A percentile compares a stretch with the other conserved stretches of the same genome.
phyloP scores from a whole-genome alignment of 2,888 invertebrate species.

The Xestobium rufovillosum region DNA sequence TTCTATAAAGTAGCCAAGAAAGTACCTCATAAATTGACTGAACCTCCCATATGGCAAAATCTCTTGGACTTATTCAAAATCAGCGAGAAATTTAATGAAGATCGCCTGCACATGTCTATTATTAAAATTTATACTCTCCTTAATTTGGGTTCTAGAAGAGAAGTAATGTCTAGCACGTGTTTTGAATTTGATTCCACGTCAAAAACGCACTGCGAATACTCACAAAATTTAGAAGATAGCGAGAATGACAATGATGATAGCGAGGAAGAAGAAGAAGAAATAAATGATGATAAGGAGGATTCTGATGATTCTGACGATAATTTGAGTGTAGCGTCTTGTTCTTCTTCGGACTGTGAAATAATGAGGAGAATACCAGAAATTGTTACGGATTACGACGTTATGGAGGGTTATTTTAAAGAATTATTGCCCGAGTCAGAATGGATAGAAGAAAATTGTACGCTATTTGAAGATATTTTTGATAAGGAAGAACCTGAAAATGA shows the following conservation, averaged over 20 bases:
- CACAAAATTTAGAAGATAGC: neutral
- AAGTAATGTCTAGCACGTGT: neutral
- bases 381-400: no score
- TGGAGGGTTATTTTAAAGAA: neutral
- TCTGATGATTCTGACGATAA: conserved; percentile 27
- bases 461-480: no score
- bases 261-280: conserved; percentile 28
- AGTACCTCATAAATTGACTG: neutral
- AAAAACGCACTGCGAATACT: neutral
- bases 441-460: no score
- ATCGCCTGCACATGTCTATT: neutral
- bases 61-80: neutral
- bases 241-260: conserved; percentile 21
- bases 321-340: no score
- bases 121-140: neutral
- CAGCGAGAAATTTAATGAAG: neutral
- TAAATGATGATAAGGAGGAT: conserved; percentile 26
- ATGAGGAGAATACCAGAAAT: no score
- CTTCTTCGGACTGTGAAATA: no score
- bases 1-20: conserved; percentile 1
- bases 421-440: neutral
- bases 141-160: neutral
- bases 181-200: neutral
- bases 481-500: no score
- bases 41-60: neutral